Conservation (phyloP, 2,888 invertebrate species). For the Tubiluchus corallicola region DNA sequence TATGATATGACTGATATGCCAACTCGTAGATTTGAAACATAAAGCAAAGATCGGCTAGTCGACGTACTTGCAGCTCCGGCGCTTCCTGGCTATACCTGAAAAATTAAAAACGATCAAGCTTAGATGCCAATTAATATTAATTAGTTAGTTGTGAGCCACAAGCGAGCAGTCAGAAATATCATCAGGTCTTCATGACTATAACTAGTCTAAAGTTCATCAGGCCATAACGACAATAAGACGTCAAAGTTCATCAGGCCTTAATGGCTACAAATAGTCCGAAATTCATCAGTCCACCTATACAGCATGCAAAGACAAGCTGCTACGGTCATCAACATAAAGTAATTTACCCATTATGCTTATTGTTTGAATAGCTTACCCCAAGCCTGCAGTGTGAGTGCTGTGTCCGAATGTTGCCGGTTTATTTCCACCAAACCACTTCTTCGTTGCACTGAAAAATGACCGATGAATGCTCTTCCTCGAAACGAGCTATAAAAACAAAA, state of each 20-base stretch:
- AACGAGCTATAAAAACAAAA: slow-evolving; percentile 32
- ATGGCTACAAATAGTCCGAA: not conserved
- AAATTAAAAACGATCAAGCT: no score
- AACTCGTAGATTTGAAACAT: slow-evolving; percentile 82
- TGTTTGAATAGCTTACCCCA: not conserved
- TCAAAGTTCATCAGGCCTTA: no score
- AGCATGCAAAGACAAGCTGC: not conserved
- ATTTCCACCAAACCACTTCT: slow-evolving; percentile 80
- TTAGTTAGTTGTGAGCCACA: no score
- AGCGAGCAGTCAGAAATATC: no score
- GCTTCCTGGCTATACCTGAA: slow-evolving; percentile 31
- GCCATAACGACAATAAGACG: no score
- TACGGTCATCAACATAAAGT: not conserved
- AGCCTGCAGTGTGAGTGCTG: slow-evolving; percentile 36
- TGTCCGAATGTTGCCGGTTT: slow-evolving; percentile 48
- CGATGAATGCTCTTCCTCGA: slow-evolving; percentile 66
- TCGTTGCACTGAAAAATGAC: slow-evolving; percentile 79
- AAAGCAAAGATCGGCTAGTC: slow-evolving; percentile 85
- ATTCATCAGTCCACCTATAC: not conserved
- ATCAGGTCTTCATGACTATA: no score
- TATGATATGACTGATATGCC: slow-evolving; percentile 83
- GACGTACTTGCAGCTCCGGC: slow-evolving; percentile 74
- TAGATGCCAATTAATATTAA: no score
- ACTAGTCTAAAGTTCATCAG: no score
- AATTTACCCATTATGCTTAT: slow-evolving; percentile 16